Evolutionary conservation across 2,888 invertebrate species (phyloP).

Genomic region (Chymomyza amoena): DNA sequence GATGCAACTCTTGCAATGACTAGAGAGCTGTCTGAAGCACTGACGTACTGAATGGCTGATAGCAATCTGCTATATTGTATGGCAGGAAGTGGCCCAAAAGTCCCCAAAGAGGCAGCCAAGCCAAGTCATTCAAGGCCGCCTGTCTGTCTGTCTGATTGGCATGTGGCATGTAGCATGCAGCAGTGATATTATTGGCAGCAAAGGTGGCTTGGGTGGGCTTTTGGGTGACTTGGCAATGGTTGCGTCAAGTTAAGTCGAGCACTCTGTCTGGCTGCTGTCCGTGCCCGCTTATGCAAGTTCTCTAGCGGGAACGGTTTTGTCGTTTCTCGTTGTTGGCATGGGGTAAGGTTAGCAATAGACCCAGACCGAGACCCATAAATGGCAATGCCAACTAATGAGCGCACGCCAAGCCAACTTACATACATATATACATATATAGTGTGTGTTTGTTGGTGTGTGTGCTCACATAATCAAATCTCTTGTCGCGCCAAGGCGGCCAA

Average conservation of each 20-base stretch:
- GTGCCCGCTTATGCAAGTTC: conserved; percentile 11
- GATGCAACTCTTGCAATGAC: conserved; percentile 5
- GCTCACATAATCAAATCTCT: conserved; percentile 60
- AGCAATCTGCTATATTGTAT: conserved; percentile 2
- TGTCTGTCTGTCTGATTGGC: conserved; percentile 46
- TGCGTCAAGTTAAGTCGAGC: conserved; percentile 58
- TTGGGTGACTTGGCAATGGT: conserved; percentile 16
- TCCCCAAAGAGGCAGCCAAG: neutral
- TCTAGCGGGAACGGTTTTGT: neutral
- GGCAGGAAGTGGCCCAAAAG: neutral
- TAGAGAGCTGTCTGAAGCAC: neutral
- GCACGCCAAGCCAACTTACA: neutral
- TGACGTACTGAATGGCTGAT: neutral
- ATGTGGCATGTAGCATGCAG: conserved; percentile 38
- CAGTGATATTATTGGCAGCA: conserved; percentile 12
- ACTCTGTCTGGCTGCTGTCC: conserved; percentile 2
- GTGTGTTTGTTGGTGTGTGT: neutral
- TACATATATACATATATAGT: too few relatives aligned
- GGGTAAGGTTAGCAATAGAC: neutral
- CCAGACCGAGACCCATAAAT: conserved; percentile 9
- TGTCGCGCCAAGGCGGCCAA: conserved; percentile 52
- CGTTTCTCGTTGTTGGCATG: neutral
- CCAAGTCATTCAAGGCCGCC: conserved; percentile 6
- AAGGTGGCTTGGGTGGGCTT: neutral
- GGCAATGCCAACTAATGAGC: conserved; percentile 25